Conservation (phyloP, 2,113 vertebrate species). For the Picathartes gymnocephalus region DNA sequence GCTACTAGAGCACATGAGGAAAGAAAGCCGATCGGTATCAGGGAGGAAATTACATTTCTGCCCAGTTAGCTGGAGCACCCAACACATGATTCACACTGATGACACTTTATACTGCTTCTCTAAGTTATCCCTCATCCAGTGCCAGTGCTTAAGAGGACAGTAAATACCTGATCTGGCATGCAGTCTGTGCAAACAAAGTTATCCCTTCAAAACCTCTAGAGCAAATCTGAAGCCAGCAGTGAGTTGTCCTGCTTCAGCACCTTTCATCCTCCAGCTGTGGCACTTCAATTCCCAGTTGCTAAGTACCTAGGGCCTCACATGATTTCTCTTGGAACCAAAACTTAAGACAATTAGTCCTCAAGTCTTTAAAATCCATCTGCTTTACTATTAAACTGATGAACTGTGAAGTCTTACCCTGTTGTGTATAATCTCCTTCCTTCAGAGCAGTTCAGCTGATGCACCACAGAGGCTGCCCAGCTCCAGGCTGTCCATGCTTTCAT, state of each 20-base stretch:
- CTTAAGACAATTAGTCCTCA: background rate
- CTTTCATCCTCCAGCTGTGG: background rate
- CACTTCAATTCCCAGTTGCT: background rate
- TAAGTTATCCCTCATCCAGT: background rate
- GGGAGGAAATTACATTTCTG: conserved; percentile 23
- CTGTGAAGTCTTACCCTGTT: background rate
- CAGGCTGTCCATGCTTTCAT: rapidly evolving
- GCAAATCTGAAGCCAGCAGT: background rate
- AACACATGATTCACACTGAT: background rate
- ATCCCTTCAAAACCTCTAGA: background rate
- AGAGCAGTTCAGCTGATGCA: background rate
- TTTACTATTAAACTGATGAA: background rate
- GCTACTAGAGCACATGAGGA: background rate
- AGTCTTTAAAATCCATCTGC: background rate
- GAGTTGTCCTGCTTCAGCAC: background rate
- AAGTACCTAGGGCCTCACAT: background rate
- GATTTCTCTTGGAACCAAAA: background rate
- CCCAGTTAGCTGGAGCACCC: background rate
- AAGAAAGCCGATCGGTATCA: background rate
- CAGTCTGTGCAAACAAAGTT: background rate
- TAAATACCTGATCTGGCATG: background rate
- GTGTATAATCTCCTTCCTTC: background rate
- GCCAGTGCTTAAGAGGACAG: background rate
- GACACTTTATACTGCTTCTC: background rate
- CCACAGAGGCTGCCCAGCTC: background rate